Base-by-base conservation (phyloP, 2,113 vertebrate genomes). In the Gorsachius goisagi region DNA sequence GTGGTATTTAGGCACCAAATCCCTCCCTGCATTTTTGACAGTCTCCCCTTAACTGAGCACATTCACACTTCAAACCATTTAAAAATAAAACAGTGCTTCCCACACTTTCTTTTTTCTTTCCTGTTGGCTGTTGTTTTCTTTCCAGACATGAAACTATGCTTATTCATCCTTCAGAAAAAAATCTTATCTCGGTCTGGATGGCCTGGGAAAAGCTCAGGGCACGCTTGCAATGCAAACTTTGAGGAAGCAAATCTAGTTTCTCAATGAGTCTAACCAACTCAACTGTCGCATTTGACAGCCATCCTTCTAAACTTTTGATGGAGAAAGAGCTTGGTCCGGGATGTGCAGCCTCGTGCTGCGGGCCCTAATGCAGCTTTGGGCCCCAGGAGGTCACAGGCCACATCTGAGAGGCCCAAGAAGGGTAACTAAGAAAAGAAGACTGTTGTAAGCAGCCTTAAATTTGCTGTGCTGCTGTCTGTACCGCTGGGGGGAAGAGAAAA, bases 201-300 rank as follows among this genome's bases (percentile, higher is more conserved):
- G 59, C 76, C 91, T 94, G 92, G 55, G 83, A 95, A 88, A 86
- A 85, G 75, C 76, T 86, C n/a, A 50, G 83, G 55, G 55, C 59
- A 84, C 0, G 11, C 55, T 59, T 78, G 83, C 90, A 88, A 86
- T 74, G 92, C 88, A 92, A 50, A 86, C 68, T 74, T 86, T 60
- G 80, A 89, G 86, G 92, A 90, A 95, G 47, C 74, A 74, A 73
- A 62, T 71, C 45, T 66, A 80, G 81, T 80, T 96, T 95, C 63
- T 86, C 55, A 59, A 58, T 67, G 58, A 92, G 58, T 73, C 20
- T n/a, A 58, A 60, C 33, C 67, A 83, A 53, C 69, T 86, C 50
- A 80, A 4, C 79, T 50, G 58, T 56, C 0, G 0, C 0, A 0
- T 88, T 68, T 83, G 37, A 90, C 75, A 85, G 17, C 15, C 41